Evolutionary conservation across 2,113 vertebrate genomes (phyloP).

Genomic region (Oxyura jamaicensis): DNA sequence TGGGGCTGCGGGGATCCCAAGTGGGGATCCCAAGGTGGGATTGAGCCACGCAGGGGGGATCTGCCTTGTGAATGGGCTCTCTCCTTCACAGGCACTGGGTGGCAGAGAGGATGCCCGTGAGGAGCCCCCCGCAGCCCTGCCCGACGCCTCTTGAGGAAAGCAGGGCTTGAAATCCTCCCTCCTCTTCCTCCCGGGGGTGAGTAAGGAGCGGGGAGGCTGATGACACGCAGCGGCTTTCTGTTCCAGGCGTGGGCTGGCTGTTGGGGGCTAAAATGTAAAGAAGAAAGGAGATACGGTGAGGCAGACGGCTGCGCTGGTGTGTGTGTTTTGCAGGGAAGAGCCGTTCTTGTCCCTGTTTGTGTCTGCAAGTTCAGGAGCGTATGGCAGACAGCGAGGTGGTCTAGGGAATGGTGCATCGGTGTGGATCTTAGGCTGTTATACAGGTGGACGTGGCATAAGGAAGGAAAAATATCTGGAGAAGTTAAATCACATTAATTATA

Average conservation of each 20-base stretch:
- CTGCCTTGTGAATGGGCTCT: background rate
- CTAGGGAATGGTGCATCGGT: fast-evolving
- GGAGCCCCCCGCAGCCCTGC: fast-evolving
- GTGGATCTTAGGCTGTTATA: background rate
- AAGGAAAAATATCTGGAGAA: background rate
- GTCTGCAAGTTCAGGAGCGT: conserved; percentile 25
- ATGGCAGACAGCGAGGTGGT: background rate
- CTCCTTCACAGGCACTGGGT: background rate
- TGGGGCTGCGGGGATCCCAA: too few species aligned
- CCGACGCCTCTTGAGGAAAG: background rate
- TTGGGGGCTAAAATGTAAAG: conserved; percentile 22
- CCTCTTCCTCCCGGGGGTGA: background rate
- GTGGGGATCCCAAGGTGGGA: too few species aligned
- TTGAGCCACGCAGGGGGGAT: too few species aligned
- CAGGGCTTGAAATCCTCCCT: background rate
- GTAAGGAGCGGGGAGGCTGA: background rate
- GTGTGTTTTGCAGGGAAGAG: background rate
- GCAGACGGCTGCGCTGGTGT: background rate
- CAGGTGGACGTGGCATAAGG: conserved; percentile 35
- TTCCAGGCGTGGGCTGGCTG: conserved; percentile 9
- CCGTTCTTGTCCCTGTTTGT: background rate
- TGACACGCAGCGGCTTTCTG: background rate
- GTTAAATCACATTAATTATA: background rate
- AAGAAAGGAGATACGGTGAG: background rate
- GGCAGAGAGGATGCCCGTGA: background rate